Evolutionary conservation across 92 coral and sea anemone species (phyloP), one percentile per base, ranked within the genome.

Genomic region (Paragorgia papillata): DNA sequence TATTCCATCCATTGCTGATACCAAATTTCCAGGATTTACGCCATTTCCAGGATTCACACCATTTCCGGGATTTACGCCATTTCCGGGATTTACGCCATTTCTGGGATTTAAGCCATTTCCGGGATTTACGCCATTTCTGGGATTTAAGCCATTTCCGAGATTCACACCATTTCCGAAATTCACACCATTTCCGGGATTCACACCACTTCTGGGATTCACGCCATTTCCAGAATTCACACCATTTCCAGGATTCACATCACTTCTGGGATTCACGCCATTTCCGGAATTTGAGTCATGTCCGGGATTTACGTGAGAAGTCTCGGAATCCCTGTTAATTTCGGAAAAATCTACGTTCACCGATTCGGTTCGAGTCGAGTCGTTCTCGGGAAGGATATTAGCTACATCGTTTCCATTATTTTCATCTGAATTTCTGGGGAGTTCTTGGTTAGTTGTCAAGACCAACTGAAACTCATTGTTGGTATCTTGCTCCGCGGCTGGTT

Each of bases 271-370:
- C n/a, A 15, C 53, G 2, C 53, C 53, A 46, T 9, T 46, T 46
- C 53, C 53, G 15, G n/a, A n/a, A n/a, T n/a, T n/a, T n/a, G 2
- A 9, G 15, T 9, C 2, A 46, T 46, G 7, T 37, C 41, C 30
- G 39, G 64, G 31, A 54, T 55, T 71, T 32, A 43, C 18, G 31
- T n/a, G n/a, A n/a, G n/a, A n/a, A n/a, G n/a, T n/a, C 70, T 63
- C 25, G 31, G 60, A 48, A 69, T 55, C 54, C 51, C 27, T 25
- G 17, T 34, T 39, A 32, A 71, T 27, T 19, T 71, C 17, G 24
- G 63, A 53, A 34, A 53, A 53, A 28, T 53, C 78, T 27, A 53
- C 10, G 58, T 35, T 15, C 9, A 31, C 50, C 29, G 64, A 43
- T 14, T 19, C 18, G 3, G 31, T 31, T 24, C 29, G 10, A 13